Evolutionary conservation across 2,113 vertebrate genomes (phyloP).

Genomic region (Actinemys pallida): DNA sequence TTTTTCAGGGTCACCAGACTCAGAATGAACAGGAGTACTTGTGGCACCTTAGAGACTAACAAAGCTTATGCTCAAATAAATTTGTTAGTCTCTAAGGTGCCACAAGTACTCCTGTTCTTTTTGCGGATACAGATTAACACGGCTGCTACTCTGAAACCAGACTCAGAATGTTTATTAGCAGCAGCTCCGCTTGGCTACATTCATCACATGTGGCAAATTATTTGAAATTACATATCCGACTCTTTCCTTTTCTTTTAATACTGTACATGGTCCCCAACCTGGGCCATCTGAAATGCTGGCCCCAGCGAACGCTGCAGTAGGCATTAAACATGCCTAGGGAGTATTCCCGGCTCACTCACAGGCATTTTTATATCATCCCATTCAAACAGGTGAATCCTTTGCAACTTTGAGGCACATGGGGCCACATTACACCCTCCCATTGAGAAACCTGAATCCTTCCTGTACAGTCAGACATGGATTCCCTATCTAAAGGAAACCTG

Average conservation of each 20-base stretch:
- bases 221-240: neutral
- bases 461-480: neutral
- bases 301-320: too few species aligned
- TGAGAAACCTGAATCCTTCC: neutral
- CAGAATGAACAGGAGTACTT: neutral
- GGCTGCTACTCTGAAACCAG: too few species aligned
- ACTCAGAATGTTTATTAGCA: fast-evolving
- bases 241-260: neutral
- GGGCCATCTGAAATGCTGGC: neutral
- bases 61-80: too few species aligned
- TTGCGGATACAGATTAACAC: too few species aligned
- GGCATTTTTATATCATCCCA: neutral
- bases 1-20: fast-evolving
- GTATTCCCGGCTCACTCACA: neutral
- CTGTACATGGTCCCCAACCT: neutral
- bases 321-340: neutral
- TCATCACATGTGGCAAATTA: neutral
- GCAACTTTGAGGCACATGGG: neutral
- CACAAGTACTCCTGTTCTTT: too few species aligned
- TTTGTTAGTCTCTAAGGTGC: too few species aligned
- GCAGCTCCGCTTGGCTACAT: neutral
- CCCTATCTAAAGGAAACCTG: neutral
- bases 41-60: too few species aligned
- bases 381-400: neutral
- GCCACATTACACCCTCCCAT: neutral